phyloP scores from a whole-genome alignment of 2,113 vertebrate species.

The Madoqua kirkii region DNA sequence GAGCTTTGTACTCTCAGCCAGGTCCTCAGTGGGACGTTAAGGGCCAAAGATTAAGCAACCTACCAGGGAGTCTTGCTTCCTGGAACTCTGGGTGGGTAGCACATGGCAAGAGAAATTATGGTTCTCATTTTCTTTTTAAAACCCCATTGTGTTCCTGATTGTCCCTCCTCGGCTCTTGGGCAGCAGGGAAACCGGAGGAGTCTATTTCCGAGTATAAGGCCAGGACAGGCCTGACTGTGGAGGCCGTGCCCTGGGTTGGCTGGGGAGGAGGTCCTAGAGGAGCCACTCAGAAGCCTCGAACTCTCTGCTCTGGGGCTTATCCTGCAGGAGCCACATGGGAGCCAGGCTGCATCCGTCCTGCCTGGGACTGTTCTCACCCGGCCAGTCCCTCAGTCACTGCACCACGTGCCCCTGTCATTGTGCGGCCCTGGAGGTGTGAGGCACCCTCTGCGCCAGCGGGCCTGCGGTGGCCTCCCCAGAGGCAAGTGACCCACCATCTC shows the following conservation, averaged over 20 bases:
- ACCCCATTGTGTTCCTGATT: neutral
- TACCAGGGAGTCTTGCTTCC: neutral
- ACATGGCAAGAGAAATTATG: neutral
- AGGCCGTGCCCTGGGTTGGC: neutral
- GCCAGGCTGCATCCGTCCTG: too few relatives aligned
- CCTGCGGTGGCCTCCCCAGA: neutral
- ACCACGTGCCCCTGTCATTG: neutral
- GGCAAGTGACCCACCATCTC: neutral
- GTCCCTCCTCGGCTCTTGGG: neutral
- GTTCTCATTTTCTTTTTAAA: neutral
- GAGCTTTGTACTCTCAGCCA: neutral
- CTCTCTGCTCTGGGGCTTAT: neutral
- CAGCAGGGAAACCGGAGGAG: neutral
- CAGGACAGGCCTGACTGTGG: neutral
- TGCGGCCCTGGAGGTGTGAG: too few relatives aligned
- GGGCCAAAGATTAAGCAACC: neutral
- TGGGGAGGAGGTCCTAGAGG: neutral
- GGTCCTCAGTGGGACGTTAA: neutral
- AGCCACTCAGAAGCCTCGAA: neutral
- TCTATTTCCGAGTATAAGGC: neutral
- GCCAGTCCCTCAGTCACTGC: accelerated
- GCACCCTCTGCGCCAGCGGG: neutral
- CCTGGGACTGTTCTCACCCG: too few relatives aligned
- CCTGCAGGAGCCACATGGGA: neutral
- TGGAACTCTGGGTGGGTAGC: neutral